phyloP scores from a whole-genome alignment of 2,113 vertebrate genomes.

The Oplegnathus fasciatus region DNA sequence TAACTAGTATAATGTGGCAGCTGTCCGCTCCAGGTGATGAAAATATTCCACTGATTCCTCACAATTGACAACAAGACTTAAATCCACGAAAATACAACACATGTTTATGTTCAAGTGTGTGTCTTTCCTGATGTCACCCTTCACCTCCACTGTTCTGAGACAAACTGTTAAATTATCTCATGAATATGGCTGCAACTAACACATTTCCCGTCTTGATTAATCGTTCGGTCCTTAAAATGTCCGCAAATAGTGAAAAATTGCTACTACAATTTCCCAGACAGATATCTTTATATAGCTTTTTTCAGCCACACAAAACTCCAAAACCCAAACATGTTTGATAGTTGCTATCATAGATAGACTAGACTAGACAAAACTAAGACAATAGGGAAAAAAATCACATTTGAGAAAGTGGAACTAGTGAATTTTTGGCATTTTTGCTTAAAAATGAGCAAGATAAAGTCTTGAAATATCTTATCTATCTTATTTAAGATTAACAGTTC shows the following conservation, averaged over 20 bases:
- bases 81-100: background rate
- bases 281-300: too few species aligned
- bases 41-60: constrained; percentile 2
- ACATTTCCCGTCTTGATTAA: background rate
- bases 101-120: background rate
- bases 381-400: too few species aligned
- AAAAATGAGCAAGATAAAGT: too few species aligned
- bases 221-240: background rate
- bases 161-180: background rate
- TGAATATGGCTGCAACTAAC: background rate
- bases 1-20: constrained; percentile 7
- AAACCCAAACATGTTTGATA: background rate
- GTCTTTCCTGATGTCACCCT: background rate
- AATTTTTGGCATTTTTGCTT: too few species aligned
- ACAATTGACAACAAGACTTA: background rate
- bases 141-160: background rate
- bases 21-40: constrained; percentile 36
- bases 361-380: too few species aligned
- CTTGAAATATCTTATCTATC: too few species aligned
- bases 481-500: too few species aligned
- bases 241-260: background rate
- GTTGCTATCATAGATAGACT: too few species aligned
- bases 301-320: background rate
- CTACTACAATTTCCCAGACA: background rate
- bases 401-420: too few species aligned